phyloP scores from a whole-genome alignment of 1,140 invertebrate genomes.

The Brachionus manjavacas region DNA sequence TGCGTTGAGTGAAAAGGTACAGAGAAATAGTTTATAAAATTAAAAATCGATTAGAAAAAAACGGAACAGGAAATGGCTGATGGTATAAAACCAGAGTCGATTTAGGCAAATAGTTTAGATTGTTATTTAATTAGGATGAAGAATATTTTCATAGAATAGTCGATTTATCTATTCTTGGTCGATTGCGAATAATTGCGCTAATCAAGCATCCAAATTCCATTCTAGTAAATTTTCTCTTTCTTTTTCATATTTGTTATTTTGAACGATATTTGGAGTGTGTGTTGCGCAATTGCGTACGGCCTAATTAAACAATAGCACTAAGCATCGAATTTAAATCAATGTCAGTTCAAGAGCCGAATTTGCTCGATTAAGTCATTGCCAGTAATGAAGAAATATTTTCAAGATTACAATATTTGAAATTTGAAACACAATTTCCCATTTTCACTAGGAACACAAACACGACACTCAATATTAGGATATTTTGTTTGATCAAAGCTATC shows the following conservation, averaged over 20 bases:
- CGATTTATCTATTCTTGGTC: not conserved
- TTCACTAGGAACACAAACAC: not conserved
- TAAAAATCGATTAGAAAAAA: not conserved
- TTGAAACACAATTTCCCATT: not conserved
- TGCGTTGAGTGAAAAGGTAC: not conserved
- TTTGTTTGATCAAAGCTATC: not conserved
- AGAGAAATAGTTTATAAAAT: not conserved
- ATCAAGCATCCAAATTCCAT: not conserved
- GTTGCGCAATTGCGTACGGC: not conserved
- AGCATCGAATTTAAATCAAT: slow-evolving; percentile 9
- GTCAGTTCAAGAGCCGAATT: not conserved
- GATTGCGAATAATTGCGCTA: not conserved
- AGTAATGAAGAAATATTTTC: not conserved
- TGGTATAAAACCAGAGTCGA: not conserved
- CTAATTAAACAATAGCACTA: not conserved
- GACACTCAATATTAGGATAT: not conserved
- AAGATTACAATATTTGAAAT: slow-evolving; percentile 13
- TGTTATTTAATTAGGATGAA: not conserved
- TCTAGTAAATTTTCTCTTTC: not conserved
- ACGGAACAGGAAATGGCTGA: not conserved
- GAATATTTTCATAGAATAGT: not conserved
- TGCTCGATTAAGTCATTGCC: not conserved
- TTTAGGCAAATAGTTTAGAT: not conserved
- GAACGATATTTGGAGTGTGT: not conserved
- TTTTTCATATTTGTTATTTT: not conserved